Evolutionary conservation across 2,888 invertebrate genomes (phyloP), one percentile per base, ranked within the genome.

Genomic region (Caenorhabditis sp.): DNA sequence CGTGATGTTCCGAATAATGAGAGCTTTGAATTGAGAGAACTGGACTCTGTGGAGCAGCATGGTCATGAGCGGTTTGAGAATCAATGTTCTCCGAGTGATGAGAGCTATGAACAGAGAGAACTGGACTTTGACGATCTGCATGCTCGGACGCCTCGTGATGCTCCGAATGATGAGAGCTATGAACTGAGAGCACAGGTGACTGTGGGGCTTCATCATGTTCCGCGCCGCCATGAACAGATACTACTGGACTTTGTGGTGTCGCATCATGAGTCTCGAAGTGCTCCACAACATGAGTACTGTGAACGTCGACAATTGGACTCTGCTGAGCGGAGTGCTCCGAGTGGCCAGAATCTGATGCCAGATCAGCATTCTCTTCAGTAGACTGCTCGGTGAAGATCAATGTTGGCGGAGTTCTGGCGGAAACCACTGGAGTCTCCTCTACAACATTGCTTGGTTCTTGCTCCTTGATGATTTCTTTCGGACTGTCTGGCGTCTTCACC

Each of bases 171-270:
- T 35, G 35, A 54, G 51, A 22, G n/a, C 54, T 38, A 10, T 68
- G 58, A n/a, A 44, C 24, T 16, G 70, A 70, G 12, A 44, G n/a
- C 19, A 56, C 70, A 41, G 70, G 70, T n/a, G n/a, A 22, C 70
- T 70, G 5, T 54, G 35, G 22, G n/a, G n/a, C n/a, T n/a, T n/a
- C n/a, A n/a, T n/a, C n/a, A 41, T 44, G 19, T 22, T 41, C 58
- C 19, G n/a, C 12, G 6, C 38, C 49, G 7, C 63, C 64, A 14
- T 80, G 73, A 58, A 59, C 51, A 26, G 80, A 80, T 8, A 54
- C 38, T 1, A 63, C 74, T 47, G 74, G 80, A 26, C 69, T 80
- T 19, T 73, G 66, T 63, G 80, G 74, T 12, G 44, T 54, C 22
- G 47, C 68, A 14, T 80, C 68, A 28, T 59, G 59, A 61, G 61